Evolutionary conservation across 1,140 invertebrate species (phyloP).

Genomic region (Zaprionus gabonicus): DNA sequence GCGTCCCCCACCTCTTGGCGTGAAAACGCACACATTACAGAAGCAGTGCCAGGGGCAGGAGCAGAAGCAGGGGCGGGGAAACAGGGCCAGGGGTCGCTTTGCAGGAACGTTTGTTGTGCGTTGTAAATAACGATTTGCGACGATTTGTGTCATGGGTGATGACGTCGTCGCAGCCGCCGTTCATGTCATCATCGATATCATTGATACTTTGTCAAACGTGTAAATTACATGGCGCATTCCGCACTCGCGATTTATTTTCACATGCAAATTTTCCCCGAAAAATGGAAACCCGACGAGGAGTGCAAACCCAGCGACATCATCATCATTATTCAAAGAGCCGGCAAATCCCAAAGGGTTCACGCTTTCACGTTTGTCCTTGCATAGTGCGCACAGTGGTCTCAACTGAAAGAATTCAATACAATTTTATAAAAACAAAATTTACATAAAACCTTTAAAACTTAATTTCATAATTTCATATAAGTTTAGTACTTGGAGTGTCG

Average conservation of each 20-base stretch:
- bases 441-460: too few species aligned
- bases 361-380: constrained; percentile 4
- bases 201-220: constrained; percentile 83
- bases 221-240: constrained; percentile 80
- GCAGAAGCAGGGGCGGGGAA: constrained; percentile 12
- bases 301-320: constrained; percentile 52
- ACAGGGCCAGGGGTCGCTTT: not conserved
- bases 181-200: constrained; percentile 72
- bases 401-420: not conserved
- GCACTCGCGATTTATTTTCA: constrained; percentile 59
- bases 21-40: constrained; percentile 77
- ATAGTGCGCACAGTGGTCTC: not conserved
- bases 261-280: constrained; percentile 73
- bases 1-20: constrained; percentile 35
- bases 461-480: too few species aligned
- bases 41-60: constrained; percentile 11
- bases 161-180: constrained; percentile 51
- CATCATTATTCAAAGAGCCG: constrained; percentile 78
- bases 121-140: constrained; percentile 80
- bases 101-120: constrained; percentile 48
- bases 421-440: not conserved
- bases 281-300: constrained; percentile 37
- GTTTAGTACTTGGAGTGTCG: too few species aligned
- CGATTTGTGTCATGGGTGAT: constrained; percentile 79
- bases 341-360: constrained; percentile 73